phyloP scores from a whole-genome alignment of 2,888 invertebrate genomes.

The Eristalis pertinax region DNA sequence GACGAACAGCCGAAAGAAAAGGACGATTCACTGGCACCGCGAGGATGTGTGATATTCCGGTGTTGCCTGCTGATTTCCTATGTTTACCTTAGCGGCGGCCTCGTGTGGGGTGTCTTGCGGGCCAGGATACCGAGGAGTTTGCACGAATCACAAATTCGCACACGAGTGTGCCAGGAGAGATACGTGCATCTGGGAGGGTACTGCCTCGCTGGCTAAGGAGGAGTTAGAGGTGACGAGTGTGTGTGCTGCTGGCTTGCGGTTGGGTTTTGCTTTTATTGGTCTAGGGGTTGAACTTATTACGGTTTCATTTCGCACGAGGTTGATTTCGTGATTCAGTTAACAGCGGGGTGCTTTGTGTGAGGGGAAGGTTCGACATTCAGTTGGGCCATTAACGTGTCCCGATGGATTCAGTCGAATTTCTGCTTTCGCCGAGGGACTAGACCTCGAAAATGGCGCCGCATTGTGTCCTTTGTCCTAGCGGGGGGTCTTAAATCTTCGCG shows the following conservation, averaged over 20 bases:
- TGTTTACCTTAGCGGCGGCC: slow-evolving; percentile 51
- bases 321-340: background rate
- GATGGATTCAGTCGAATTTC: background rate
- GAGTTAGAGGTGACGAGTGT: slow-evolving; percentile 34
- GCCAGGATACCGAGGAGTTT: slow-evolving; percentile 32
- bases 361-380: too few species aligned
- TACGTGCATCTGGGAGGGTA: background rate
- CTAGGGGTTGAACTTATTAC: slow-evolving; percentile 4
- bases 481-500: background rate
- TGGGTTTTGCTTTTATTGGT: slow-evolving; percentile 48
- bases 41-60: slow-evolving; percentile 33
- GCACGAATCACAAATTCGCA: slow-evolving; percentile 67
- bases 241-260: slow-evolving; percentile 9
- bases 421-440: background rate
- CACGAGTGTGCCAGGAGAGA: background rate
- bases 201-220: background rate
- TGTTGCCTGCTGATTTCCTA: slow-evolving; percentile 59
- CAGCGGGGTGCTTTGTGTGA: background rate
- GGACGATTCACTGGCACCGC: background rate
- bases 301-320: background rate
- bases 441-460: background rate
- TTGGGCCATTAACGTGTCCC: background rate
- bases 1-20: background rate
- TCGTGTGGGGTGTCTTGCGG: slow-evolving; percentile 31
- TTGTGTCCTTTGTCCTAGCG: background rate